Base-by-base conservation (phyloP, 1,140 invertebrate species). In the Drosophila mauritiana region DNA sequence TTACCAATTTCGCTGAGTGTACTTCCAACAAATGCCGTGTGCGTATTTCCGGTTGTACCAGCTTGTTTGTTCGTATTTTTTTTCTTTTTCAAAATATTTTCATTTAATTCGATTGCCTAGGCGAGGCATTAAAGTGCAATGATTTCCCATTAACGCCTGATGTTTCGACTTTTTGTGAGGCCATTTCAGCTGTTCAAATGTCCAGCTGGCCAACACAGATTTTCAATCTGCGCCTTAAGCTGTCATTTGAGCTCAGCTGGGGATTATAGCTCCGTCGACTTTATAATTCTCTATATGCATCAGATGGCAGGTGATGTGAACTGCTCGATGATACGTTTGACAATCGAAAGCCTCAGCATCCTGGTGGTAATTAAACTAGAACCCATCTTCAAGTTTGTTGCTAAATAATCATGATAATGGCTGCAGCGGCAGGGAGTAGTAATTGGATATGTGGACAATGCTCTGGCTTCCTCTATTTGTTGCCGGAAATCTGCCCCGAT, bases 111-210 rank as follows among this genome's bases (percentile, higher is more conserved):
- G 64, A 70, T 69, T 56, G 43, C 46, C 67, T 55, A 17, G 56
- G 37, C 43, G 20, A 48, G 15, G 27, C 70, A 73, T 73, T 73
- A 54, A 73, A 73, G 48, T 54, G 55, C 70, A 62, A 73, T 73
- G 55, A 73, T 73, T 62, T 62, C 57, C 70, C 69, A 73, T 73
- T 73, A 73, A 61, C 52, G 48, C 49, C 55, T 48, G 68, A 54
- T 72, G 68, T 53, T 73, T 53, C 68, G 43, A 49, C 67, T 68
- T 69, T 67, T 67, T 51, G 36, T 52, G 46, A 11, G 12, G 37
- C 37, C 13, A 11, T 4, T 39, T 39, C 37, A 39, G 27, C 59
- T 25, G 45, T 43, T 51, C 31, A 31, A 31, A 31, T 31, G 31
- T 31, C 43, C 64, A 51, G 45, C 37, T 22, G 49, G 51, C 17